Percentiles rank a stretch among this genome's conserved stretches.
These are phyloP conservation scores for Propithecus deckenii DNA, from an alignment of 2,797 vertebrate genomes.

Conservation along the genomic window DNA sequence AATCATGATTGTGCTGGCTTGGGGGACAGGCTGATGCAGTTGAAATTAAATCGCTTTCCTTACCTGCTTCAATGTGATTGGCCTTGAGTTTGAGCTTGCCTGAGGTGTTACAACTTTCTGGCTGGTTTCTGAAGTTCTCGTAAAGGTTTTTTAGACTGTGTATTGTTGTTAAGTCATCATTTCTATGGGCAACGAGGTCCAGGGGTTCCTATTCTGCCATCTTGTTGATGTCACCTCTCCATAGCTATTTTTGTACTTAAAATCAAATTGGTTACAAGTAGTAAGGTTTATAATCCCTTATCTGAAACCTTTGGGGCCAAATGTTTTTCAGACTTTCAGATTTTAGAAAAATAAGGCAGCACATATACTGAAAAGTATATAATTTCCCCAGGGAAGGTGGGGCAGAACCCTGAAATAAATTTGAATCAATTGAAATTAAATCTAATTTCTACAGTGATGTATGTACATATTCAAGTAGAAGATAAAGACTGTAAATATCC, in stretches of 20 bases:
- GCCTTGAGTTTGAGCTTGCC: neutral
- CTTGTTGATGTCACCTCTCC: neutral
- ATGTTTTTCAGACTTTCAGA: neutral
- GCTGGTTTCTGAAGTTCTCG: neutral
- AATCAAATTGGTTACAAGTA: neutral
- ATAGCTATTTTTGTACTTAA: neutral
- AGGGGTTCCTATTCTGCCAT: neutral
- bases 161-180: neutral
- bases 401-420: neutral
- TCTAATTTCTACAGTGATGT: neutral
- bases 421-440: neutral
- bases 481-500: neutral
- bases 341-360: neutral
- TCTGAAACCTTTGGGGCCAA: neutral
- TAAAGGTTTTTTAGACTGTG: neutral
- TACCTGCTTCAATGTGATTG: neutral
- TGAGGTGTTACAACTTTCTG: neutral
- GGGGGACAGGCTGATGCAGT: neutral
- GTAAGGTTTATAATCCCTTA: neutral
- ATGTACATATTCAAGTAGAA: neutral
- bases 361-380: neutral
- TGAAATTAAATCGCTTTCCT: neutral
- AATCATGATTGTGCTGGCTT: no score
- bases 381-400: neutral
- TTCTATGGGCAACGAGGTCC: neutral